A percentile compares a stretch with the other conserved stretches of the same genome.
Evolutionary conservation across 1,140 invertebrate species (phyloP).

Genomic region (Pantala flavescens): DNA sequence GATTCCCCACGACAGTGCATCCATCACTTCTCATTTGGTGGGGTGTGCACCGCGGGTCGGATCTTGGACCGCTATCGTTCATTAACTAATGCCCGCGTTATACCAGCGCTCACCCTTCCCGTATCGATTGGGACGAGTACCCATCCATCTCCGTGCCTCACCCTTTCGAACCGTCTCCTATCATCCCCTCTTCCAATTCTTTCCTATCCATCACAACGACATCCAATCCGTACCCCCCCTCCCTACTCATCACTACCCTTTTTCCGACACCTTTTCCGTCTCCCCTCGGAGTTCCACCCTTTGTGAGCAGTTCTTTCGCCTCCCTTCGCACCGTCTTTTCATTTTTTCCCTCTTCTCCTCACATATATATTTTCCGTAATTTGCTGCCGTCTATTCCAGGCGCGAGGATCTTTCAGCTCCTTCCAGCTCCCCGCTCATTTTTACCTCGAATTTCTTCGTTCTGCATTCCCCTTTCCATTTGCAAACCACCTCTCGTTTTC

Average conservation of each 20-base stretch:
- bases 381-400: slow-evolving; percentile 6
- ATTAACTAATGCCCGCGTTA: slow-evolving; percentile 5
- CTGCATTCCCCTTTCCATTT: slow-evolving; percentile 1
- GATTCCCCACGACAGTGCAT: background rate
- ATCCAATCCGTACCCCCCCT: background rate
- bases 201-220: background rate
- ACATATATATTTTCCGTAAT: slow-evolving; percentile 24
- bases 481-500: slow-evolving; percentile 3
- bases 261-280: background rate
- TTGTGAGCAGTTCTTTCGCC: background rate
- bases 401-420: background rate
- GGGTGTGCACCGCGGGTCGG: background rate
- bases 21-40: background rate
- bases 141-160: background rate
- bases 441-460: background rate
- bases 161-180: background rate
- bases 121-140: background rate
- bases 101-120: background rate
- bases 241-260: background rate
- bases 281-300: background rate
- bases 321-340: background rate
- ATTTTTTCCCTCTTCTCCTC: slow-evolving; percentile 27
- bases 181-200: background rate
- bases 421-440: background rate
- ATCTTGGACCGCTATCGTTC: background rate